Evolutionary conservation across 2,797 vertebrate species (phyloP), one percentile per base, ranked within the genome.

Genomic region (Spinus olivaceus): DNA sequence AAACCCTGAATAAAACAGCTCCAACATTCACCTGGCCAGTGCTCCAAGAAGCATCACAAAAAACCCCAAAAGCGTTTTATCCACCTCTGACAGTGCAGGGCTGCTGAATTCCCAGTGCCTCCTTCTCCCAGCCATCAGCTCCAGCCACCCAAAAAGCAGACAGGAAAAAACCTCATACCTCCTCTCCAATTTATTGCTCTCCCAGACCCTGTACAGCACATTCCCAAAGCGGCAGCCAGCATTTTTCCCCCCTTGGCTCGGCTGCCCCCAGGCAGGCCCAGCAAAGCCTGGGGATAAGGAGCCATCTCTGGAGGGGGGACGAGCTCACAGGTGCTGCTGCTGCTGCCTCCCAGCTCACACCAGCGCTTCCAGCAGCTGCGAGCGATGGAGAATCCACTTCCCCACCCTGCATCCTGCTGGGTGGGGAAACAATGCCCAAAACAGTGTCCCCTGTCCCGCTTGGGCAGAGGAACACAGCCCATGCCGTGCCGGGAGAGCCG

Each of bases 11-110:
- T 10, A n/a, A 65, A 77, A 4, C 3, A 5, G 12, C 6, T 59
- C 35, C 65, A 28, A 1, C 3, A 1, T 7, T 49, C 9, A n/a
- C n/a, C 33, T 37, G 14, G n/a, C 6, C 9, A 22, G 19, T 5
- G 10, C 32, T 25, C 8, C 23, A 24, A 6, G 19, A 44, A 54
- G 10, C 17, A 35, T 30, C 20, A 2, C 2, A 21, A 14, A 81
- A 33, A 15, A 1, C 9, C 2, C 9, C 18, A 6, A 2, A 59
- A 35, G 1, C 4, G 8, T 44, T 73, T 30, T 25, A 19, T 13
- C 41, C 39, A 47, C 19, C 32, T 24, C 24, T 0, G 3, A 47
- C 33, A 16, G 9, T 17, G 2, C 10, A 21, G 32, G 12, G 17
- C 64, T 37, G 27, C 25, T 28, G 13, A 9, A 35, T 56, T 39